Evolutionary conservation across 1,140 invertebrate genomes (phyloP).

Genomic region (Wasmannia auropunctata): DNA sequence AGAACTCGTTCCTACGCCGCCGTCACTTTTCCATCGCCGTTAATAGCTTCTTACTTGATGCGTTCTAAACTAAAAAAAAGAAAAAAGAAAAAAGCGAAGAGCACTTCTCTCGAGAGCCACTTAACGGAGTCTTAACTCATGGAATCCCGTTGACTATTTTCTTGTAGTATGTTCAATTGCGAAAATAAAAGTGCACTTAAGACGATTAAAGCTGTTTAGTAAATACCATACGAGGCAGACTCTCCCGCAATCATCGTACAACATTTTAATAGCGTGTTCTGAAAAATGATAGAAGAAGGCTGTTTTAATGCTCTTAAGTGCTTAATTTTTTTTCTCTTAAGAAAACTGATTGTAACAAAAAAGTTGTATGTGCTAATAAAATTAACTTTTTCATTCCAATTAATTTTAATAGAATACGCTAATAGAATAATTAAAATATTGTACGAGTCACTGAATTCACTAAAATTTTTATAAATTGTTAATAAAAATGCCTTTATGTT

Average conservation of each 20-base stretch:
- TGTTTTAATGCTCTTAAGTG: neutral
- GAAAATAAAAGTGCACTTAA: neutral
- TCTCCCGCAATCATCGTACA: neutral
- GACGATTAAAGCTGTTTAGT: neutral
- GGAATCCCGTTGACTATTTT: neutral
- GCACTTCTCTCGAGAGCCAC: neutral
- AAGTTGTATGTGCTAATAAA: neutral
- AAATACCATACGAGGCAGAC: neutral
- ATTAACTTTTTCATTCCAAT: neutral
- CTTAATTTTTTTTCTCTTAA: neutral
- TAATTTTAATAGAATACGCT: neutral
- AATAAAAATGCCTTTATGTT: neutral
- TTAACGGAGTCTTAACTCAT: neutral
- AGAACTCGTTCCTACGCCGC: neutral
- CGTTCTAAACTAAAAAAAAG: neutral
- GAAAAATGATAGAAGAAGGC: neutral
- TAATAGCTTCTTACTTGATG: conserved; percentile 23
- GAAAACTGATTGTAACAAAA: neutral
- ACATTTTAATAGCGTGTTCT: neutral
- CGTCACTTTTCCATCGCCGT: neutral
- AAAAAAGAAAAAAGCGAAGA: conserved; percentile 15
- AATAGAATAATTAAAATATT: neutral
- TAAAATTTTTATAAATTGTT: neutral
- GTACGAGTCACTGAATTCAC: neutral
- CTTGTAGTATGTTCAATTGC: neutral